Base-by-base conservation (phyloP, 1,140 invertebrate genomes). In the Melanaphis sacchari region DNA sequence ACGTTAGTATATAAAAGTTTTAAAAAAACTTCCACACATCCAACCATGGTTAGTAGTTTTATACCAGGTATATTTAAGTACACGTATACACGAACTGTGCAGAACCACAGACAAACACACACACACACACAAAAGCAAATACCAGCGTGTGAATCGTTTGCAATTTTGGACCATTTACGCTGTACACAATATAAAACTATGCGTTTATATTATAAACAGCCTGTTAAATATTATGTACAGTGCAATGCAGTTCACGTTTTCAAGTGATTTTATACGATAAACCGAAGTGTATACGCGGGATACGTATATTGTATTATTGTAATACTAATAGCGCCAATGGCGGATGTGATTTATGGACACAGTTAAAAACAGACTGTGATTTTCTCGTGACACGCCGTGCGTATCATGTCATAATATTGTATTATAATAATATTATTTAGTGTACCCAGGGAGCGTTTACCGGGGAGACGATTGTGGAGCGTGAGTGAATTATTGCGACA, bases 301-400 rank as follows among this genome's bases (percentile, higher is more conserved):
- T 21, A n/a, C 59, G 59, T 66, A n/a, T n/a, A 15, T n/a, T 31
- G n/a, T n/a, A 76, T 76, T 18, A 76, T 76, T n/a, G 59, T n/a
- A 76, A 76, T n/a, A n/a, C n/a, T n/a, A n/a, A n/a, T 76, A 36
- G 31, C 31, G 59, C n/a, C n/a, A 36, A 76, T 38, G 22, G 36
- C 2, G 36, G 36, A 9, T 8, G 15, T 49, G 36, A 82, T 82
- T 82, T 82, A 82, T 38, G 76, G 22, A 38, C 36, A 82, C 76
- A 18, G 76, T 82, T 38, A 38, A 82, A 82, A 82, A 82, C 76
- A 82, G 76, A n/a, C n/a, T n/a, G 59, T n/a, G 59, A 76, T 76
- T 76, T 76, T 36, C 59, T n/a, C 59, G 59, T 5, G 59, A 76
- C 59, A 76, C 59, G 59, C n/a, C n/a, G 59, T 76, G 31, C 59